Conservation (phyloP, 1,140 invertebrate genomes). For the Sarcophaga peregrina region DNA sequence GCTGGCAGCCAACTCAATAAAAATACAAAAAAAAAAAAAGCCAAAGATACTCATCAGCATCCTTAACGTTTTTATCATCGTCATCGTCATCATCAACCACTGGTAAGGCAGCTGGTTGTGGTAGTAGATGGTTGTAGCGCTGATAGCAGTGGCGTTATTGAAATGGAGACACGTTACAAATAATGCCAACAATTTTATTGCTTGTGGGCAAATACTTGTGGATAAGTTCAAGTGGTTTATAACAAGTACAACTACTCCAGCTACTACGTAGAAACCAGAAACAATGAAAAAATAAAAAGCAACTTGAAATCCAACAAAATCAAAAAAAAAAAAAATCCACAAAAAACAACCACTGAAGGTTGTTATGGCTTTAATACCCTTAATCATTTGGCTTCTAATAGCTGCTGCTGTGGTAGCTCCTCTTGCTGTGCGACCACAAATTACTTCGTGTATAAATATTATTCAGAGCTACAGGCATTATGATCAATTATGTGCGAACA, state of each 20-base stretch:
- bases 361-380: slow-evolving; percentile 30
- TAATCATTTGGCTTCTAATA: background rate
- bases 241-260: slow-evolving; percentile 30
- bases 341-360: slow-evolving; percentile 1
- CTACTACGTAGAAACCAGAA: background rate
- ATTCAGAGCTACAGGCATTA: slow-evolving; percentile 43
- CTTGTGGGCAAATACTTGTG: slow-evolving; percentile 40
- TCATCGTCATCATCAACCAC: background rate
- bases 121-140: background rate
- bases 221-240: slow-evolving; percentile 39
- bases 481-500: slow-evolving; percentile 61
- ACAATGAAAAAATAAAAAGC: slow-evolving; percentile 8
- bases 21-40: background rate
- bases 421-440: too few relatives aligned
- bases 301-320: background rate
- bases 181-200: slow-evolving; percentile 38
- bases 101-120: background rate
- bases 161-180: slow-evolving; percentile 26
- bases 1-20: background rate
- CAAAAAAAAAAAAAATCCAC: background rate
- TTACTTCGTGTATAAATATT: too few relatives aligned
- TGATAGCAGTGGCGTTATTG: background rate
- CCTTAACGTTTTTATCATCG: background rate
- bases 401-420: background rate
- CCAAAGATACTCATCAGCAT: background rate